phyloP scores from a whole-genome alignment of 2,113 vertebrate species.

The Apaloderma vittatum region DNA sequence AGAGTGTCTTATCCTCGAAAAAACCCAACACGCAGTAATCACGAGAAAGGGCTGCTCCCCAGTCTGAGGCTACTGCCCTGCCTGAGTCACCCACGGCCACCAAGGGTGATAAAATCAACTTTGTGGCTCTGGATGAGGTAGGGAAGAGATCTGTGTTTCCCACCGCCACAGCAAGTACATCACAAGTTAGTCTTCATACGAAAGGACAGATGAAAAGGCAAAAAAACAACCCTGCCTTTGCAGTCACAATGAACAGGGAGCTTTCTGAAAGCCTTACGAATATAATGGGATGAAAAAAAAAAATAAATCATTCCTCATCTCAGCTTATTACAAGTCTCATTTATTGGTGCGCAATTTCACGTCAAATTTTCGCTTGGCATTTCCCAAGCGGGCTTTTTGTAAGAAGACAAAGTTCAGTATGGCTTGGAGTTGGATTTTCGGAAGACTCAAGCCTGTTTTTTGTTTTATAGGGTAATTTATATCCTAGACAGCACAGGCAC shows the following conservation, averaged over 20 bases:
- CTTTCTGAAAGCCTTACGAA: slow-evolving; percentile 24
- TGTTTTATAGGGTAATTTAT: slow-evolving; percentile 35
- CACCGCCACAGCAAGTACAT: background rate
- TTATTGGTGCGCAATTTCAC: background rate
- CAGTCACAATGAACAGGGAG: background rate
- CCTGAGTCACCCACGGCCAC: background rate
- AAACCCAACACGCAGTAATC: background rate
- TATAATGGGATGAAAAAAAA: background rate
- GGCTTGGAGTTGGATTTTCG: slow-evolving; percentile 1
- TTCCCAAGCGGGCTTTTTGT: background rate
- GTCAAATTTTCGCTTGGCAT: background rate
- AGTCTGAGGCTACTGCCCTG: background rate
- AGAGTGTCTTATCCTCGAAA: background rate
- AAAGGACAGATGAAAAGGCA: background rate
- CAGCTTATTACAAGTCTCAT: background rate
- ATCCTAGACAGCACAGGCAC: background rate
- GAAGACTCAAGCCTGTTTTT: background rate
- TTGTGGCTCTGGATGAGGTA: background rate
- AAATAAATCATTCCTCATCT: background rate
- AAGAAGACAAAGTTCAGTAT: background rate
- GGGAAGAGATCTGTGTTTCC: background rate
- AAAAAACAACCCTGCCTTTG: background rate
- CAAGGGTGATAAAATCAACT: background rate
- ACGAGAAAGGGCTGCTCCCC: background rate
- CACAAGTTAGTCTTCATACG: background rate